Evolutionary conservation across 2,888 invertebrate genomes (phyloP), one percentile per base, ranked within the genome.

Genomic region (Drosophila austrosaltans): DNA sequence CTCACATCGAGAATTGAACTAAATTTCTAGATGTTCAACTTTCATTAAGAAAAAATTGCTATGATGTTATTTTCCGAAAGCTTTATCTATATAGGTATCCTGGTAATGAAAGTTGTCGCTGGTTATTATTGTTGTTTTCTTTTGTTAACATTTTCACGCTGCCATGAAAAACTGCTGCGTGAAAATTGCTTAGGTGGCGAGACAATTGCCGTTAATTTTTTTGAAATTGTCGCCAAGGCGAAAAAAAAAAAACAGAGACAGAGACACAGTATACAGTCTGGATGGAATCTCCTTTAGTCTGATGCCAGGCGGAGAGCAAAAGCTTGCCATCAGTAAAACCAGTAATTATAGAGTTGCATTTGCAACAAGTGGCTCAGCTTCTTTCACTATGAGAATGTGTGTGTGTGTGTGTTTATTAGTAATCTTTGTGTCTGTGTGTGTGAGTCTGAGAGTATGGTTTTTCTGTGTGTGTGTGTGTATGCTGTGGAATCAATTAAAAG

Each of bases 191-290:
- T 69, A 67, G 83, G 88, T 81, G 78, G 79, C 74, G 70, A 87
- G 66, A 89, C 89, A 85, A 85, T 85, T 85, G 85, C 84, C 89
- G 85, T 89, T 85, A 82, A 89, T 85, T 80, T 85, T 80, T 81
- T 84, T 84, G 65, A 80, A 80, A 85, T 89, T 87, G 89, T 85
- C 85, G 89, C 89, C 87, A 87, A 84, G 74, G 73, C 69, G 40
- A 20, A 20, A n/a, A 6, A 20, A 20, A 16, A 42, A 61, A 60
- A 48, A 63, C 53, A 53, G 54, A 75, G 22, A 16, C 12, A 53
- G 62, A 48, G 62, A 48, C 48, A 32, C 53, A 36, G 10, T 25
- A 53, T 10, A 57, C 10, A 57, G 62, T 53, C 53, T 20, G 32
- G 32, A 20, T 20, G 32, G 32, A 20, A 32, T 54, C 40, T 53